Evolutionary conservation across 2,797 vertebrate species (phyloP).

Genomic region (Sebastes reedi): DNA sequence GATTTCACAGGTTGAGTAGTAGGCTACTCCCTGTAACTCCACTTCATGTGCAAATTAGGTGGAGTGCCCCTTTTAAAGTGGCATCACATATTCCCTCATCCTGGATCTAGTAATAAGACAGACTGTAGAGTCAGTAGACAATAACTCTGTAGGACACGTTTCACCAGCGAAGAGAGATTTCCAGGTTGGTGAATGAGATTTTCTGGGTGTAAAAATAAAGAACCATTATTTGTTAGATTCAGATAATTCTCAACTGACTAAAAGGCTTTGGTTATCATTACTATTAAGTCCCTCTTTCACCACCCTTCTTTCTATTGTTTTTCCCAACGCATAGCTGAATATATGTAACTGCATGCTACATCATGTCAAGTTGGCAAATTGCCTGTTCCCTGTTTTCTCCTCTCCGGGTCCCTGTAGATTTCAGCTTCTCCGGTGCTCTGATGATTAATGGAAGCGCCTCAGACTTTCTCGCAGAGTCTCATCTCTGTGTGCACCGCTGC

Average conservation of each 20-base stretch:
- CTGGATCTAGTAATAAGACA: background rate
- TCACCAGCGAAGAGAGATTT: background rate
- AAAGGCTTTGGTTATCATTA: background rate
- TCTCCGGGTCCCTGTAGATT: conserved; percentile 53
- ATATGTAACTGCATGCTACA: background rate
- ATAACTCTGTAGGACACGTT: background rate
- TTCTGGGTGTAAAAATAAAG: background rate
- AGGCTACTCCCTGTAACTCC: no score
- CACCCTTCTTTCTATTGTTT: background rate
- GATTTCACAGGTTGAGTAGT: background rate
- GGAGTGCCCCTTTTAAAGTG: background rate
- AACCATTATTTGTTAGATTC: background rate
- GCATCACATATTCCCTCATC: background rate
- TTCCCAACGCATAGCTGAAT: background rate
- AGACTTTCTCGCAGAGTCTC: conserved; percentile 50
- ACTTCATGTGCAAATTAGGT: background rate
- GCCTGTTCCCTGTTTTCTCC: conserved; percentile 49
- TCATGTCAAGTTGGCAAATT: conserved; percentile 39
- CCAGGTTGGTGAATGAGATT: background rate
- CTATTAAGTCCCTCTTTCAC: background rate
- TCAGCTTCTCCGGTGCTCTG: conserved; percentile 41
- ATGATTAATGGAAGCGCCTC: conserved; percentile 73
- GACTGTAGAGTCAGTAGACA: background rate
- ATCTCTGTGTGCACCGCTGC: conserved; percentile 42
- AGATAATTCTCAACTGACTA: background rate